Evolutionary conservation across 2,888 invertebrate genomes (phyloP).

Genomic region (Campoplex capitator): DNA sequence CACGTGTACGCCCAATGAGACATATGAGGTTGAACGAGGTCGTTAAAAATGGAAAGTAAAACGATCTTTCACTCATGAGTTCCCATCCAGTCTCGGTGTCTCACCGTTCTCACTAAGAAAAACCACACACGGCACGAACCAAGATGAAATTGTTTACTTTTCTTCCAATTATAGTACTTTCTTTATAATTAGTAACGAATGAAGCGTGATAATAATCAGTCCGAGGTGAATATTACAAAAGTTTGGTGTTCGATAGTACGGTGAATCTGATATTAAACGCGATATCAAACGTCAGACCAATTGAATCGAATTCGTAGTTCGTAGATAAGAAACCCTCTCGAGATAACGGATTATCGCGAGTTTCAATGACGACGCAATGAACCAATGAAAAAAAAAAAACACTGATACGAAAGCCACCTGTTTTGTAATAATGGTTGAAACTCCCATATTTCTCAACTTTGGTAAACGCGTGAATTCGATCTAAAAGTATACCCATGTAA

Average conservation of each 20-base stretch:
- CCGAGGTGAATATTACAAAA: background rate
- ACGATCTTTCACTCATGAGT: constrained; percentile 49
- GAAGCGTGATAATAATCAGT: background rate
- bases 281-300: constrained; percentile 52
- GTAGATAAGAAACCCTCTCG: constrained; percentile 54
- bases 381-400: background rate
- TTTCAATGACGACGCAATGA: constrained; percentile 26
- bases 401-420: constrained; percentile 25
- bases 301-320: constrained; percentile 50
- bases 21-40: constrained; percentile 45
- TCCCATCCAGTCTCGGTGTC: constrained; percentile 11
- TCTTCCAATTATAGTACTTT: background rate
- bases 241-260: background rate
- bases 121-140: constrained; percentile 58
- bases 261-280: background rate
- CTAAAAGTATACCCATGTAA: background rate
- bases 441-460: background rate
- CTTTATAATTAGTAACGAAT: background rate
- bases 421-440: background rate
- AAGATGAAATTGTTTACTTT: background rate
- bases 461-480: background rate
- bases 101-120: constrained; percentile 61
- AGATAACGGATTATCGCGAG: constrained; percentile 57
- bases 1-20: constrained; percentile 56
- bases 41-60: constrained; percentile 76